These are phyloP conservation scores for Tokudaia tokunoshimensis DNA, from an alignment of 2,797 vertebrate genomes.

Conservation along the genomic window DNA sequence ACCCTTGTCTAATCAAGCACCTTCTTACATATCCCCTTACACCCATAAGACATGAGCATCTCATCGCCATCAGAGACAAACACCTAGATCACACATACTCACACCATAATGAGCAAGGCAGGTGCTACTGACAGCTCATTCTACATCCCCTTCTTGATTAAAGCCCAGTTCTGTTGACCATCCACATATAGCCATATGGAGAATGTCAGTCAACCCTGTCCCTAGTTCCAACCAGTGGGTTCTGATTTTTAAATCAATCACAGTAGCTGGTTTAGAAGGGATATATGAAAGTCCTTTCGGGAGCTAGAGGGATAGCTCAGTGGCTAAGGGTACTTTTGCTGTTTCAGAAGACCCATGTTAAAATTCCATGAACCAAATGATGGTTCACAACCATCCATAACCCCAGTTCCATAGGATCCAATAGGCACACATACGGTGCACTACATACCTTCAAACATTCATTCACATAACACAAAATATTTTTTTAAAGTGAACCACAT, in stretches of 20 bases:
- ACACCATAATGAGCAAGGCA: not conserved
- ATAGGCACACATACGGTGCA: not conserved
- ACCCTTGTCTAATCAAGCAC: not conserved
- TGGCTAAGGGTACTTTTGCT: not conserved
- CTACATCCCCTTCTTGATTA: not conserved
- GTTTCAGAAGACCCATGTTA: not conserved
- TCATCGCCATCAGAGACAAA: not conserved
- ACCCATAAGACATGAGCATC: not conserved
- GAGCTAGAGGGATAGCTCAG: not conserved
- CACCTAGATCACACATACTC: not conserved
- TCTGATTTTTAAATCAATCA: conserved; percentile 11
- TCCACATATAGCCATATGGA: not conserved
- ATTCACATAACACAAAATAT: not conserved
- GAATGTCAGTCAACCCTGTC: not conserved
- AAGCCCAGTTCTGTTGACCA: not conserved
- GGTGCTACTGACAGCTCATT: not conserved
- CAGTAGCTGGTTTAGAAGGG: not conserved
- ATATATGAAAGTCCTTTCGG: not conserved
- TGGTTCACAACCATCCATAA: not conserved
- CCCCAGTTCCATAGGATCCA: not conserved
- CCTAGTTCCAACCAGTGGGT: not conserved
- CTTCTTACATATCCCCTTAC: not conserved
- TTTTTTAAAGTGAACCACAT: not conserved
- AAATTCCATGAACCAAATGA: not conserved
- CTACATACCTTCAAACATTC: not conserved